Percentiles rank a stretch among this genome's conserved stretches.
Evolutionary conservation across 2,888 invertebrate species (phyloP).

Genomic region (Sympetrum striolatum): DNA sequence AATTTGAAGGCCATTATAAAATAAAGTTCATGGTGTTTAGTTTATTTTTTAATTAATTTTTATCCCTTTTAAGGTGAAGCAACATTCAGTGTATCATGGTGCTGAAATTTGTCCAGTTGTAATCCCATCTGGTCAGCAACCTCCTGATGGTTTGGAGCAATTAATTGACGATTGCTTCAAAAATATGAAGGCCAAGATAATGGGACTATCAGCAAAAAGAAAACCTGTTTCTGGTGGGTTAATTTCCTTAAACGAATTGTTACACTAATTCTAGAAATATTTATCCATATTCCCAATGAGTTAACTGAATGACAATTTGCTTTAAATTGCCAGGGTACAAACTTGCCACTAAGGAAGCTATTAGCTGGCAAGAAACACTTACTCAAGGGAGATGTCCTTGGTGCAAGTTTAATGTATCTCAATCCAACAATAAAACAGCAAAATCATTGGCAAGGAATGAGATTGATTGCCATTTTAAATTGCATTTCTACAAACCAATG

Average conservation of each 20-base stretch:
- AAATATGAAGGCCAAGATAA: neutral
- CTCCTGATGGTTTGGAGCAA: conserved; percentile 19
- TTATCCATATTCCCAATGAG: neutral
- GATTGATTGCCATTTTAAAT: neutral
- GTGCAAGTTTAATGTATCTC: neutral
- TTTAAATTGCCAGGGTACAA: neutral
- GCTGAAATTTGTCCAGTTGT: conserved; percentile 19
- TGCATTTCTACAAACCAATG: neutral
- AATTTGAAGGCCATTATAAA: too few relatives aligned
- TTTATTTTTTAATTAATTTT: too few relatives aligned
- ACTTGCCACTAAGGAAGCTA: neutral
- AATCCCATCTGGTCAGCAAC: neutral
- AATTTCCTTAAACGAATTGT: neutral
- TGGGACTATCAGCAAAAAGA: neutral
- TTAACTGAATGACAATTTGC: neutral
- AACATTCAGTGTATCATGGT: conserved; percentile 9
- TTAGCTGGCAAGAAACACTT: neutral
- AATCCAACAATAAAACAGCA: neutral
- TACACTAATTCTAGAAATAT: too few relatives aligned
- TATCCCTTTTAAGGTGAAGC: neutral
- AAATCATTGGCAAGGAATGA: neutral
- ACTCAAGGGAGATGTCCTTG: conserved; percentile 12
- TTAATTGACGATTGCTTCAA: conserved; percentile 11
- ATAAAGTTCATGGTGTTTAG: too few relatives aligned
- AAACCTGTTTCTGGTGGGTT: neutral